phyloP scores from a whole-genome alignment of 2,888 invertebrate species.

The Junonia oenone region DNA sequence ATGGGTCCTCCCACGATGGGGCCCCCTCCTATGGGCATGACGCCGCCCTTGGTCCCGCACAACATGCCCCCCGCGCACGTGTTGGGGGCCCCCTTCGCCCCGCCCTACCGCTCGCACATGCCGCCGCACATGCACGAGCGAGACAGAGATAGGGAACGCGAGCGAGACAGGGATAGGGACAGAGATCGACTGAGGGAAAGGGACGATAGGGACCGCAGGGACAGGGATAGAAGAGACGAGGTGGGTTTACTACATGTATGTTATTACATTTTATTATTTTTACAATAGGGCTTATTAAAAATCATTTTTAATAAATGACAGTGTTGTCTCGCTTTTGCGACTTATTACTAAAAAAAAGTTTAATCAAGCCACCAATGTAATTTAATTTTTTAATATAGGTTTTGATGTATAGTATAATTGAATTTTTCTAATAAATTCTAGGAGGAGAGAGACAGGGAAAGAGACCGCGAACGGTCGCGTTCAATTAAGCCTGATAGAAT shows the following conservation, averaged over 20 bases:
- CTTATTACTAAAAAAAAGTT: no score
- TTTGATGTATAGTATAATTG: background rate
- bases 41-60: slow-evolving; percentile 36
- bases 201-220: slow-evolving; percentile 52
- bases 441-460: slow-evolving; percentile 76
- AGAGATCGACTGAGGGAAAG: slow-evolving; percentile 50
- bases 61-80: slow-evolving; percentile 47
- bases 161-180: slow-evolving; percentile 65
- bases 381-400: background rate
- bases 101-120: slow-evolving; percentile 36
- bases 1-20: slow-evolving; percentile 49
- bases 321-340: background rate
- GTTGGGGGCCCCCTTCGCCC: slow-evolving; percentile 39
- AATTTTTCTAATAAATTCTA: slow-evolving; percentile 33
- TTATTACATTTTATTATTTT: no score
- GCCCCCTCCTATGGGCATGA: slow-evolving; percentile 44
- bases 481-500: slow-evolving; percentile 81
- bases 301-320: no score
- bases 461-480: slow-evolving; percentile 75
- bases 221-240: slow-evolving; percentile 60
- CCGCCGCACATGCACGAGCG: slow-evolving; percentile 42
- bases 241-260: no score
- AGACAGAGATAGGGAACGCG: slow-evolving; percentile 62
- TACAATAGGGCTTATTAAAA: no score
- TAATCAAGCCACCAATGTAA: no score